Evolutionary conservation across 2,113 vertebrate genomes (phyloP), one percentile per base, ranked within the genome.

Genomic region (Brachyistius frenatus): DNA sequence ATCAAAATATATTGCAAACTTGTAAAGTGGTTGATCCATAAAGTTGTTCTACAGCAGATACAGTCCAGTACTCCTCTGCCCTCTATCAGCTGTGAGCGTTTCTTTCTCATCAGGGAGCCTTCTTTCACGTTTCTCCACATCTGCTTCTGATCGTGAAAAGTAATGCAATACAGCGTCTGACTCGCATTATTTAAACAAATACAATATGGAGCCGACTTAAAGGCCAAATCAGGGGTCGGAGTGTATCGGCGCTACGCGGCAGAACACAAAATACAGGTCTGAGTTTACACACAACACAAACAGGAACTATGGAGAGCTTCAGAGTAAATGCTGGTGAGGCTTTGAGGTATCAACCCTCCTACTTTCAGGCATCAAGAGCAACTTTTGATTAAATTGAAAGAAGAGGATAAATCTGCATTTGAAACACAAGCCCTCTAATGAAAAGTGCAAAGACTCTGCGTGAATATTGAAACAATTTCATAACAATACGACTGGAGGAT

Each of bases 111-210:
- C 64, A 31, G 69, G 70, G 46, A 68, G 46, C 50, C 68, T 36
- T 58, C 33, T 44, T 37, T 16, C 47, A 54, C 3, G 1, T 47
- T 30, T 65, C 44, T 37, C 41, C 72, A 83, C 89, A 91, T 86
- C 90, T 88, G 86, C 63, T 87, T 66, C 56, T 80, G 73, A 78
- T 83, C 49, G 16, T 15, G 54, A 83, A 78, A 76, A 64, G 37
- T 33, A 74, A 76, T 5, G 61, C 30, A 86, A 61, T 5, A 6
- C 47, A 54, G 60, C 81, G 58, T 73, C 69, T 62, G 85, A 78
- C 54, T 68, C 30, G 14, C 32, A 50, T 76, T 79, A 72, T 79
- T 77, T 56, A 65, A 73, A 64, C 69, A 66, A 72, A 74, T 44
- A 69, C 56, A 85, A 66, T 32, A 81, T 15, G 32, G 56, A 47